Conservation (phyloP, 2,797 vertebrate genomes). For the Acrossocheilus fasciatus region DNA sequence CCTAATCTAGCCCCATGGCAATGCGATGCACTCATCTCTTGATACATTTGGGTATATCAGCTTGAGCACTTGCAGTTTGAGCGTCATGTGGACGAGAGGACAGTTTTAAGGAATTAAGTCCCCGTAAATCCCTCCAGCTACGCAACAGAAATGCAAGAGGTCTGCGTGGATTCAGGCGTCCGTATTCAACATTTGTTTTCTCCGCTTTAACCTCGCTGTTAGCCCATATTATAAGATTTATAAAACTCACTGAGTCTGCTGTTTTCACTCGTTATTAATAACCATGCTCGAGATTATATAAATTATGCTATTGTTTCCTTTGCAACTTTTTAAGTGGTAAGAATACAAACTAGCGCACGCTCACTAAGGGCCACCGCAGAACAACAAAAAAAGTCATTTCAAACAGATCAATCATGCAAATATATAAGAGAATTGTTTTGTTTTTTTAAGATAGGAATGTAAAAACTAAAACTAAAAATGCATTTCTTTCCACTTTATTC, state of each 20-base stretch:
- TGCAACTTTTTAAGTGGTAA: slow-evolving; percentile 35
- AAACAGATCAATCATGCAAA: neutral
- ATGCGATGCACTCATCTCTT: slow-evolving; percentile 60
- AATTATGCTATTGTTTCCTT: slow-evolving; percentile 27
- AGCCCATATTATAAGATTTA: slow-evolving; percentile 17
- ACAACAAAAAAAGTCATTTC: neutral
- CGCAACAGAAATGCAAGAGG: slow-evolving; percentile 74
- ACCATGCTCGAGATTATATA: slow-evolving; percentile 45
- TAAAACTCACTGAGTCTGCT: slow-evolving; percentile 21
- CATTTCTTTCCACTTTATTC: slow-evolving; percentile 8
- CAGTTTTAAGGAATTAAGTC: slow-evolving; percentile 79
- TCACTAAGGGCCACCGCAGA: slow-evolving; percentile 10
- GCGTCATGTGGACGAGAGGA: slow-evolving; percentile 71
- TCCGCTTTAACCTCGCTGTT: slow-evolving; percentile 15
- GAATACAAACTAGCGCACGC: neutral
- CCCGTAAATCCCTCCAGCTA: slow-evolving; percentile 73
- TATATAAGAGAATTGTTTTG: neutral
- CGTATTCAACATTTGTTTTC: slow-evolving; percentile 58
- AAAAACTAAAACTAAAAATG: slow-evolving; percentile 1
- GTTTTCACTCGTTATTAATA: slow-evolving; percentile 42
- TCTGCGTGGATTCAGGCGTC: slow-evolving; percentile 60
- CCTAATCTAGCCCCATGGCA: slow-evolving; percentile 61
- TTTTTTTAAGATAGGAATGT: neutral
- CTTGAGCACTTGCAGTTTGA: slow-evolving; percentile 68
- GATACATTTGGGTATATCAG: slow-evolving; percentile 51